These are phyloP conservation scores for Cheilosia variabilis DNA, from an alignment of 2,888 invertebrate genomes.

Conservation along the genomic window DNA sequence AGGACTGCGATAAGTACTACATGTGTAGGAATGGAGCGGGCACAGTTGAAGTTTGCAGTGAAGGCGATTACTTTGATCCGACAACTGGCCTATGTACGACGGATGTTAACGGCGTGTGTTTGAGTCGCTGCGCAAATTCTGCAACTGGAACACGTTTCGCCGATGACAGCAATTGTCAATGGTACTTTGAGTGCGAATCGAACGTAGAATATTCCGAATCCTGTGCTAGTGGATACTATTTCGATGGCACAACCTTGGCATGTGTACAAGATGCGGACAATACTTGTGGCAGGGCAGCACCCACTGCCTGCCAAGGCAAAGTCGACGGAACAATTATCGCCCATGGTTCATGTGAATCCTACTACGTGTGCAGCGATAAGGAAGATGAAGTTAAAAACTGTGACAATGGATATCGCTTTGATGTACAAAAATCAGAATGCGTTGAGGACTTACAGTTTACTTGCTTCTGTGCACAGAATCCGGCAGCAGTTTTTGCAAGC, in stretches of 20 bases:
- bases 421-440: slow-evolving; percentile 16
- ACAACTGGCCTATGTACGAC: slow-evolving; percentile 46
- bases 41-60: slow-evolving; percentile 76
- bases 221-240: slow-evolving; percentile 32
- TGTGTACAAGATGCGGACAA: slow-evolving; percentile 34
- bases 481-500: neutral
- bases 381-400: slow-evolving; percentile 19
- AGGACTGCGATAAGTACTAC: slow-evolving; percentile 77
- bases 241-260: slow-evolving; percentile 3
- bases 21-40: slow-evolving; percentile 76
- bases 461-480: slow-evolving; percentile 30
- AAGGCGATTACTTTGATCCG: slow-evolving; percentile 76
- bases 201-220: slow-evolving; percentile 2
- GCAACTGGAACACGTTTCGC: slow-evolving; percentile 29
- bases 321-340: slow-evolving; percentile 32
- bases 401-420: slow-evolving; percentile 42
- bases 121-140: neutral
- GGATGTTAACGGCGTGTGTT: slow-evolving; percentile 19
- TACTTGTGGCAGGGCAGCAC: slow-evolving; percentile 15
- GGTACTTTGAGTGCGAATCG: slow-evolving; percentile 23
- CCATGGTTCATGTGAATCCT: slow-evolving; percentile 28
- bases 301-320: slow-evolving; percentile 6
- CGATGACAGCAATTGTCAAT: slow-evolving; percentile 16
- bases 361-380: slow-evolving; percentile 36
- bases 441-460: slow-evolving; percentile 6